A percentile compares a stretch with the other conserved stretches of the same genome.
These are phyloP conservation scores for Girardia tigrina DNA, from an alignment of 2,888 invertebrate genomes.

Conservation along the genomic window DNA sequence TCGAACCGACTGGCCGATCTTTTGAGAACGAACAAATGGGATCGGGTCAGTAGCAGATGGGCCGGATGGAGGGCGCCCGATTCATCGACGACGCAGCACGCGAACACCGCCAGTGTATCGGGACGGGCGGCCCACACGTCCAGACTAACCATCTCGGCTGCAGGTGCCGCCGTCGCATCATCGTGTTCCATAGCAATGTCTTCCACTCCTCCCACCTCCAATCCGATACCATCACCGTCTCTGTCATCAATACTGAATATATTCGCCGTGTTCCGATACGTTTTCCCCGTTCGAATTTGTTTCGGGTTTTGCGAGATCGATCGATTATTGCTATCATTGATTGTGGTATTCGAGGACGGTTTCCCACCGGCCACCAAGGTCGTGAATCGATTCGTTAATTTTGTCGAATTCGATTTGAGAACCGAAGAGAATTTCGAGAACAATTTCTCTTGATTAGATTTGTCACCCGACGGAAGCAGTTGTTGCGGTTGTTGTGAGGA, in stretches of 20 bases:
- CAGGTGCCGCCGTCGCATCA: not conserved
- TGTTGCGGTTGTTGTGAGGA: not conserved
- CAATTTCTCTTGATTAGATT: not conserved
- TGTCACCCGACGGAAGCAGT: not conserved
- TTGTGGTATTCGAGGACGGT: not conserved
- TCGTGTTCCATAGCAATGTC: not conserved
- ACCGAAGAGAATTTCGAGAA: slow-evolving; percentile 17
- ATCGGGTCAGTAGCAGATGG: slow-evolving; percentile 68
- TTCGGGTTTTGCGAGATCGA: not conserved
- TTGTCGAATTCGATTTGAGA: slow-evolving; percentile 1
- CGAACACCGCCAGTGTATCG: slow-evolving; percentile 70
- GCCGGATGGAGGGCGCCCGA: slow-evolving; percentile 72
- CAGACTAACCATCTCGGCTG: slow-evolving; percentile 57
- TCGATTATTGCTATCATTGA: not conserved
- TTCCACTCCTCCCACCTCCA: not conserved
- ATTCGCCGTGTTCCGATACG: slow-evolving; percentile 74
- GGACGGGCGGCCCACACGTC: slow-evolving; percentile 68
- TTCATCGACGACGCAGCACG: slow-evolving; percentile 70
- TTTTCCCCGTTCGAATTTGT: slow-evolving; percentile 55
- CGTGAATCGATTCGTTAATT: not conserved
- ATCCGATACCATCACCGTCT: slow-evolving; percentile 34
- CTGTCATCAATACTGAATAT: slow-evolving; percentile 74
- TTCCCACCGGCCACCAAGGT: not conserved
- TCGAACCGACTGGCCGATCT: slow-evolving; percentile 43
- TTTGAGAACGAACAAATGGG: slow-evolving; percentile 70